Percentiles rank a stretch among this genome's conserved stretches.
Conservation (phyloP, 1,140 invertebrate genomes). For the Drosophila erecta region DNA sequence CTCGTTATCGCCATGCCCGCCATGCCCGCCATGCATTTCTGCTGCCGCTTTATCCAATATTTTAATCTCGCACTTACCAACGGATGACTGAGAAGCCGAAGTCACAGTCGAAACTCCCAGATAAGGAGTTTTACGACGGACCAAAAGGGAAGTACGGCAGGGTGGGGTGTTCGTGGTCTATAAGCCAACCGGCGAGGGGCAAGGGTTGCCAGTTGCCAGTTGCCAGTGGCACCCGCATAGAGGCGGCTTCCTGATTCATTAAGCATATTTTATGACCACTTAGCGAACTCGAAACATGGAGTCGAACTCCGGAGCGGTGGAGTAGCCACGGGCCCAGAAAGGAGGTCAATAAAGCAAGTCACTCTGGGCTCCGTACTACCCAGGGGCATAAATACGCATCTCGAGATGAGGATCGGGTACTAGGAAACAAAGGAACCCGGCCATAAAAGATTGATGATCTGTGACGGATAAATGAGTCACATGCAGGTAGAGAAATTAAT, state of each 20-base stretch:
- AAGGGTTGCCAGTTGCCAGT: slow-evolving; percentile 31
- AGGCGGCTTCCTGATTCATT: slow-evolving; percentile 76
- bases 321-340: slow-evolving; percentile 23
- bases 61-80: slow-evolving; percentile 82
- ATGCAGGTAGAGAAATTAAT: background rate
- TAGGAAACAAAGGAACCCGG: slow-evolving; percentile 32
- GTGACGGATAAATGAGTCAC: slow-evolving; percentile 22
- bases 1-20: slow-evolving; percentile 46
- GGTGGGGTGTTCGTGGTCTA: slow-evolving; percentile 1
- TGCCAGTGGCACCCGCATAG: slow-evolving; percentile 65
- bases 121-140: slow-evolving; percentile 66
- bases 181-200: background rate
- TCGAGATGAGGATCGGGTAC: slow-evolving; percentile 18
- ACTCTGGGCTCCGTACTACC: background rate
- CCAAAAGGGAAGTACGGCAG: slow-evolving; percentile 9
- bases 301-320: slow-evolving; percentile 6
- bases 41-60: slow-evolving; percentile 77
- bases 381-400: slow-evolving; percentile 12
- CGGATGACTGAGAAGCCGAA: slow-evolving; percentile 54
- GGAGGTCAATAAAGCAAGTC: slow-evolving; percentile 62
- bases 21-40: slow-evolving; percentile 62
- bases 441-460: slow-evolving; percentile 35
- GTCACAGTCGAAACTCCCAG: slow-evolving; percentile 35
- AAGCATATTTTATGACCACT: slow-evolving; percentile 82
- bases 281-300: slow-evolving; percentile 41